Evolutionary conservation across 1,140 invertebrate species (phyloP).

Genomic region (Patella vulgata): DNA sequence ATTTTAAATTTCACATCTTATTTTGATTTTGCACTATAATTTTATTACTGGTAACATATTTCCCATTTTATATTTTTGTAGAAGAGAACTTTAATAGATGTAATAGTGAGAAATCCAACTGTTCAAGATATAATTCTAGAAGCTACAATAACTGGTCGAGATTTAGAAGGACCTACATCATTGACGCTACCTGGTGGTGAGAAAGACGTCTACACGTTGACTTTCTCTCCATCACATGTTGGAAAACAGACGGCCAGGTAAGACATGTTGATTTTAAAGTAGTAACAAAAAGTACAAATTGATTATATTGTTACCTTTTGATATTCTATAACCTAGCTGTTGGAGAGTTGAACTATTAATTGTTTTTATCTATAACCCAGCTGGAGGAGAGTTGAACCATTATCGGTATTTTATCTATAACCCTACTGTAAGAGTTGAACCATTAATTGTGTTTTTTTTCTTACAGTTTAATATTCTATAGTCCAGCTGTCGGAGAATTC

Average conservation of each 20-base stretch:
- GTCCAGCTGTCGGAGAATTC: slow-evolving; percentile 63
- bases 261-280: neutral
- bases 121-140: slow-evolving; percentile 51
- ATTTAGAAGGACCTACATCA: slow-evolving; percentile 47
- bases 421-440: too few species aligned
- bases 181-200: slow-evolving; percentile 52
- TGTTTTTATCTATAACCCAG: too few species aligned
- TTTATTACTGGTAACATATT: too few species aligned
- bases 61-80: slow-evolving; percentile 31
- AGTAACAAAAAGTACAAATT: too few species aligned
- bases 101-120: slow-evolving; percentile 63
- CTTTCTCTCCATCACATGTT: slow-evolving; percentile 55
- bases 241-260: slow-evolving; percentile 61
- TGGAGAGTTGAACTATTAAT: neutral
- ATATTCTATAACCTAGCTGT: too few species aligned
- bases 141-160: slow-evolving; percentile 50
- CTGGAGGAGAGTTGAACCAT: too few species aligned
- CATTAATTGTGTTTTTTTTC: too few species aligned
- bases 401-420: too few species aligned
- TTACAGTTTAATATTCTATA: slow-evolving; percentile 63
- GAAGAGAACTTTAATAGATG: slow-evolving; percentile 58
- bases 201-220: slow-evolving; percentile 59
- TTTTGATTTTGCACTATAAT: too few species aligned
- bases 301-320: too few species aligned
- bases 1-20: too few species aligned